Percentiles rank a stretch among this genome's conserved stretches.
Evolutionary conservation across 2,797 vertebrate genomes (phyloP).

Genomic region (Spinus pinus): DNA sequence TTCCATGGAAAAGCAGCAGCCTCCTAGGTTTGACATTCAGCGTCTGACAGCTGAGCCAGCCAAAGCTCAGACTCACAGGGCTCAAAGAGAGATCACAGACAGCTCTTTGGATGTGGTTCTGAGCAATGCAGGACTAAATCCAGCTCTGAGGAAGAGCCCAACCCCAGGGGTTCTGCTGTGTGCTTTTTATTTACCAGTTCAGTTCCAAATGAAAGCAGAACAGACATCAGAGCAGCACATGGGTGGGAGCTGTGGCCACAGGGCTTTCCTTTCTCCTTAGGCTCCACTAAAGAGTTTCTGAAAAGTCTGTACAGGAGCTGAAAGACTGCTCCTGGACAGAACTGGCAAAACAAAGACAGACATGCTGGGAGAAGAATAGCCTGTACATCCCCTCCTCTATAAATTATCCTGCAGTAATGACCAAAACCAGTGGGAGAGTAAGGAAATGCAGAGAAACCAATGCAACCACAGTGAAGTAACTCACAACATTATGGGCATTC

Average conservation of each 20-base stretch:
- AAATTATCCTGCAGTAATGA: background rate
- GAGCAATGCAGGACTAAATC: background rate
- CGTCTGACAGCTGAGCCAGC: slow-evolving; percentile 7
- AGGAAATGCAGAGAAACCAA: background rate
- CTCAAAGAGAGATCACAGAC: slow-evolving; percentile 11
- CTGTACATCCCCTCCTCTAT: background rate
- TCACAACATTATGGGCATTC: background rate
- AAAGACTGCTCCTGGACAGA: background rate
- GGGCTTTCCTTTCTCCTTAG: background rate
- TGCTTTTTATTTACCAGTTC: slow-evolving; percentile 9
- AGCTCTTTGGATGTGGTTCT: slow-evolving; percentile 2
- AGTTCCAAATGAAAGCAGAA: background rate
- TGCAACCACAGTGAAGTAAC: background rate
- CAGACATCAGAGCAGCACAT: background rate
- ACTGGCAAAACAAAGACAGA: background rate
- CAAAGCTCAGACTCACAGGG: background rate
- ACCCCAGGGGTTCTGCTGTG: background rate
- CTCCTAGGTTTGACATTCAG: slow-evolving; percentile 18
- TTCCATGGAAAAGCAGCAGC: slow-evolving; percentile 63
- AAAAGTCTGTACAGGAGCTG: background rate
- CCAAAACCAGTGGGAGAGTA: background rate
- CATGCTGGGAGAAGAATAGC: background rate
- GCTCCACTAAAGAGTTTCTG: background rate
- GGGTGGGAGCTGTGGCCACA: background rate
- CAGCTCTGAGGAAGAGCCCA: background rate